Percentiles rank a stretch among this genome's conserved stretches.
These are phyloP conservation scores for Pollenia angustigena DNA, from an alignment of 2,888 invertebrate genomes.

Conservation along the genomic window DNA sequence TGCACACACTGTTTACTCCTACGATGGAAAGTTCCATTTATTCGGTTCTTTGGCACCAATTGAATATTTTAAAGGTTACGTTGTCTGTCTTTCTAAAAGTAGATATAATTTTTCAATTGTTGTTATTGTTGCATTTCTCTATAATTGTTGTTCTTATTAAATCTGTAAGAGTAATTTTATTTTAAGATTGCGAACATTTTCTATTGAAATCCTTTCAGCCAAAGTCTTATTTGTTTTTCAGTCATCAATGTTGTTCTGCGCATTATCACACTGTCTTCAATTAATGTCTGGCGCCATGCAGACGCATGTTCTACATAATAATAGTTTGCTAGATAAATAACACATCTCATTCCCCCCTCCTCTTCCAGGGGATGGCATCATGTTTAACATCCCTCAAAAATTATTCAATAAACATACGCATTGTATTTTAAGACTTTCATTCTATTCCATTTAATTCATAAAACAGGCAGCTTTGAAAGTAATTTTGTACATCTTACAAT, in stretches of 20 bases:
- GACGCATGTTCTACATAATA: constrained; percentile 79
- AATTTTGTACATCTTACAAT: too few species aligned
- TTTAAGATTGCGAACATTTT: not conserved
- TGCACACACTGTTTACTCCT: not conserved
- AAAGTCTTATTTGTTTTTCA: not conserved
- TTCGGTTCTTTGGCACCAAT: constrained; percentile 13
- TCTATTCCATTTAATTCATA: not conserved
- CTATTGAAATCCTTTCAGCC: constrained; percentile 11
- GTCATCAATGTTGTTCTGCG: not conserved
- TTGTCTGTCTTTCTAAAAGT: not conserved
- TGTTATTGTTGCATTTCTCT: not conserved
- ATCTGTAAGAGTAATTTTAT: not conserved
- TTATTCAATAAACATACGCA: constrained; percentile 10
- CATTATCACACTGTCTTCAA: constrained; percentile 23
- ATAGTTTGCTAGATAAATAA: constrained; percentile 59
- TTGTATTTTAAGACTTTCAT: not conserved
- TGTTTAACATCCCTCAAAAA: constrained; percentile 15
- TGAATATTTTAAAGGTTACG: constrained; percentile 29
- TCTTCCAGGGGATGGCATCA: not conserved
- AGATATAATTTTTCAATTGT: not conserved
- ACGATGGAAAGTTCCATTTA: not conserved
- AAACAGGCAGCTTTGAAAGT: not conserved
- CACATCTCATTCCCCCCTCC: not conserved
- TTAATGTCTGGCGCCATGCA: constrained; percentile 78
- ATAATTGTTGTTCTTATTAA: not conserved